Conservation (phyloP, 2,888 invertebrate species). For the Agrotis ipsilon region DNA sequence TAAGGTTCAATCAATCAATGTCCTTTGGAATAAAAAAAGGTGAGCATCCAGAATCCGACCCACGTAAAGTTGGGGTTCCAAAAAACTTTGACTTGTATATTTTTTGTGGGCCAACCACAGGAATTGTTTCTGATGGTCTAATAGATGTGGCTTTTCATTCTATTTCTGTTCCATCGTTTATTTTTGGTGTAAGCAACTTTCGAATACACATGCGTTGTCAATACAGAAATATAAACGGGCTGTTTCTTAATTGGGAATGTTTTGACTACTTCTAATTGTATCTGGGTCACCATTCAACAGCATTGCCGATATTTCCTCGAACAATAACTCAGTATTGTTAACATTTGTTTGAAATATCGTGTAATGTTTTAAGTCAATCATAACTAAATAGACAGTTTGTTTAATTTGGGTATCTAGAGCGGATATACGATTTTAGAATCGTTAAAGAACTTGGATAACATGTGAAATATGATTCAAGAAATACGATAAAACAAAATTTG, state of each 20-base stretch:
- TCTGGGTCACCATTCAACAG: conserved; percentile 22
- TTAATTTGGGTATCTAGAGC: conserved; percentile 9
- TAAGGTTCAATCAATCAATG: conserved; percentile 91
- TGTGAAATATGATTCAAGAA: conserved; percentile 22
- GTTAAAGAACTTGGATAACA: neutral
- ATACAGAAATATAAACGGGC: neutral
- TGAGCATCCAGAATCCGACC: conserved; percentile 87
- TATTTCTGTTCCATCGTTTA: conserved; percentile 73
- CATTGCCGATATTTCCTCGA: neutral
- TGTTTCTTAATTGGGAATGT: conserved; percentile 7
- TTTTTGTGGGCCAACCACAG: conserved; percentile 80
- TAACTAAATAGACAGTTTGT: conserved; percentile 2
- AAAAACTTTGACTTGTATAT: conserved; percentile 85
- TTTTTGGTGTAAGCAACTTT: conserved; percentile 46
- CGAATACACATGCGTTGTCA: conserved; percentile 26
- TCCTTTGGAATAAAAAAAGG: conserved; percentile 87
- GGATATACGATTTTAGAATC: conserved; percentile 9
- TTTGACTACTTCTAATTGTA: conserved; percentile 17
- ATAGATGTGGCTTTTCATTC: conserved; percentile 75
- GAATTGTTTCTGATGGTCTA: conserved; percentile 83
- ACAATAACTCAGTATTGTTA: conserved; percentile 9
- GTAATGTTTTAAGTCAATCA: conserved; percentile 3
- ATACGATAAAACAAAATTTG: conserved; percentile 23
- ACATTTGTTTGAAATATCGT: conserved; percentile 15
- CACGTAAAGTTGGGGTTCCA: conserved; percentile 86